Conservation (phyloP, 2,113 vertebrate genomes). For the Ammodytes marinus region DNA sequence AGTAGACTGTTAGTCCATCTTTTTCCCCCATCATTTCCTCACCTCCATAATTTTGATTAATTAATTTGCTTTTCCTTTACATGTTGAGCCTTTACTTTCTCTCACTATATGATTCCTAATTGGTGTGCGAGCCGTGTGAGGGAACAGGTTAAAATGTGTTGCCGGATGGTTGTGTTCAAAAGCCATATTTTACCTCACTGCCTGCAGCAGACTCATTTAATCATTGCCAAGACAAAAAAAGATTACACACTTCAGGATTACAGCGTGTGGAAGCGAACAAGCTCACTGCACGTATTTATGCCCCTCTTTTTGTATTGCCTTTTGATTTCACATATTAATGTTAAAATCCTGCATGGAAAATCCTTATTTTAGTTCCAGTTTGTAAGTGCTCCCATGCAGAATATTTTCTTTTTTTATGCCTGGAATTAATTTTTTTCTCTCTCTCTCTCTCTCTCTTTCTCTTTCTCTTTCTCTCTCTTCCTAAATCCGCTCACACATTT, state of each 20-base stretch:
- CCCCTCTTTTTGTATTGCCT: conserved; percentile 57
- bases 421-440: conserved; percentile 63
- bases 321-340: conserved; percentile 65
- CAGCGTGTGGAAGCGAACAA: conserved; percentile 55
- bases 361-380: conserved; percentile 70
- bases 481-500: conserved; percentile 82
- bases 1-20: background rate
- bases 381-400: conserved; percentile 59
- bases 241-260: conserved; percentile 74
- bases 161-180: conserved; percentile 80
- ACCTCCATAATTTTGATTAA: conserved; percentile 23
- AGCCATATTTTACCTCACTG: conserved; percentile 69
- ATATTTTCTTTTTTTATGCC: conserved; percentile 76
- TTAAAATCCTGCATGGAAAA: conserved; percentile 55
- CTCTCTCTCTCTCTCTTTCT: conserved; percentile 59
- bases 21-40: background rate
- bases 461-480: conserved; percentile 54
- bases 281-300: conserved; percentile 44
- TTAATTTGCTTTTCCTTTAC: background rate
- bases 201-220: conserved; percentile 74
- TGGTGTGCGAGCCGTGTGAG: conserved; percentile 75
- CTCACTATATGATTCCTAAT: conserved; percentile 68
- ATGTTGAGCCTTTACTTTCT: conserved; percentile 60
- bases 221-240: conserved; percentile 81
- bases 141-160: conserved; percentile 73